A percentile compares a stretch with the other conserved stretches of the same genome.
phyloP scores from a whole-genome alignment of 2,888 invertebrate species.

The Arenicola marina region DNA sequence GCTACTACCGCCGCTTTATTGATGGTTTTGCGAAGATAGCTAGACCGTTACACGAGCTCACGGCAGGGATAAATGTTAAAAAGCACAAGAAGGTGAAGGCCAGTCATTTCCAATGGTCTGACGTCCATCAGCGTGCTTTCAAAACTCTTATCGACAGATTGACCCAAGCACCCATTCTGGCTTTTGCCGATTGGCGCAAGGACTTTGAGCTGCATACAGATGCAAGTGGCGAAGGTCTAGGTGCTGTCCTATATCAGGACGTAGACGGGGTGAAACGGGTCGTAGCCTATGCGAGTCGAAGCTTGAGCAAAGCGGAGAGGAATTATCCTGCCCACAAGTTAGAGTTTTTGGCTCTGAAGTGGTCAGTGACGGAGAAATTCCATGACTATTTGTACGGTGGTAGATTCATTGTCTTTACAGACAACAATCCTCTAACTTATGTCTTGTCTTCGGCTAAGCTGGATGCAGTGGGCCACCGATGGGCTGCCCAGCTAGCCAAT shows the following conservation, averaged over 20 bases:
- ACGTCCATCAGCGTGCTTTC: not conserved
- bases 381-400: not conserved
- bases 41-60: not conserved
- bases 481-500: no score
- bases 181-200: not conserved
- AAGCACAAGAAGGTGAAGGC: no score
- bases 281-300: not conserved
- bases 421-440: constrained; percentile 2
- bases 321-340: not conserved
- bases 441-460: not conserved
- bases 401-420: not conserved
- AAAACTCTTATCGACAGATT: not conserved
- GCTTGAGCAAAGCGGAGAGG: not conserved
- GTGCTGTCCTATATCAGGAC: not conserved
- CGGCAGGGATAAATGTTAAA: not conserved
- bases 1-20: not conserved
- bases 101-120: not conserved
- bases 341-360: not conserved
- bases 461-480: not conserved
- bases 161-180: not conserved
- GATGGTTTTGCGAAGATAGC: not conserved
- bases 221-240: not conserved
- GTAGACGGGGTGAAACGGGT: not conserved
- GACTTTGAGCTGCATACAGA: not conserved
- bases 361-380: not conserved